Percentiles rank a stretch among this genome's conserved stretches.
Evolutionary conservation across 2,113 vertebrate species (phyloP).

Genomic region (Parotia lawesii): DNA sequence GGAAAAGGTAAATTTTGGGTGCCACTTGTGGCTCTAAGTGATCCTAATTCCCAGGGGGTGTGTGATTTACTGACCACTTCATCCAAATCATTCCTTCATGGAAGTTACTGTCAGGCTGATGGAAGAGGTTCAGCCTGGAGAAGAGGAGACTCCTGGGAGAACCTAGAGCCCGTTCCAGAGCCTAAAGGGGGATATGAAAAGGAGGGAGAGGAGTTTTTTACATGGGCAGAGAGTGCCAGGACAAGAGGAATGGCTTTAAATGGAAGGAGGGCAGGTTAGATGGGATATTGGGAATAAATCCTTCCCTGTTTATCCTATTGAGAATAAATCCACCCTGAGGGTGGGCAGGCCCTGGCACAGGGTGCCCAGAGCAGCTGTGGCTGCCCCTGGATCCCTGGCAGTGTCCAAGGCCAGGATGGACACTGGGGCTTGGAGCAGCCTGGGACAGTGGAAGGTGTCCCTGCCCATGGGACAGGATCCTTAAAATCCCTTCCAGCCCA

Average conservation of each 20-base stretch:
- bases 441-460: neutral
- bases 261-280: accelerated
- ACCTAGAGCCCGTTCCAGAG: neutral
- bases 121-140: neutral
- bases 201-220: neutral
- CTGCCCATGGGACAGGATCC: neutral
- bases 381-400: neutral
- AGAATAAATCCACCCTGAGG: neutral
- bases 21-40: neutral
- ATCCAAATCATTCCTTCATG: neutral
- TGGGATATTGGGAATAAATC: neutral
- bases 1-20: neutral
- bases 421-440: neutral
- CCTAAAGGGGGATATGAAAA: neutral
- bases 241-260: neutral
- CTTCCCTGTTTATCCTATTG: neutral
- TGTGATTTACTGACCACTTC: neutral
- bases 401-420: neutral
- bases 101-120: neutral
- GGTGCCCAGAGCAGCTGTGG: neutral
- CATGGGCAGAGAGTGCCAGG: neutral
- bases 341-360: neutral
- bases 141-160: neutral
- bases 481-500: neutral
- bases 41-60: neutral